Evolutionary conservation across 92 coral and sea anemone species (phyloP), one percentile per base, ranked within the genome.

Genomic region (Zoanthus sociatus): DNA sequence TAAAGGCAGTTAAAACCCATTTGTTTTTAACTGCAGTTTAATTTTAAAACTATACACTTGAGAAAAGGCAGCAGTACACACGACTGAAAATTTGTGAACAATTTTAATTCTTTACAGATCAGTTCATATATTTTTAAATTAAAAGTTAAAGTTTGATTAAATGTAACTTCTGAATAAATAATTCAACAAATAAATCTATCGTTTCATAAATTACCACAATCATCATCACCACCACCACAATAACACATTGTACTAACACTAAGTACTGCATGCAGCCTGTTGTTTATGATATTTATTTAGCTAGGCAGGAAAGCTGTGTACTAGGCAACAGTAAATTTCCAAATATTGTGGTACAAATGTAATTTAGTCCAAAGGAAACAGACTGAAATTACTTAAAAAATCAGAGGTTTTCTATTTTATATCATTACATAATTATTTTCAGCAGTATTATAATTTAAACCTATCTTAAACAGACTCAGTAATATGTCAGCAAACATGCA

Each of bases 321-420:
- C 6, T 60, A 60, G 68, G 68, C 20, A 60, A 60, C 30, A 60
- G 68, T 16, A 60, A 60, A 60, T 15, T 11, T 60, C 68, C 68
- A 60, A 60, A 60, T 60, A 60, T 60, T 60, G 20, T 14, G 21
- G 68, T 60, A 11, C 68, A 14, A 60, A 60, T 60, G 68, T 60
- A 60, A 60, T 60, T 15, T 60, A 60, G 68, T 15, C 21, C 1
- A 56, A 56, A 56, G 63, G n/a, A 56, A 56, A 56, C 63, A 56
- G 63, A 60, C 68, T 60, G 68, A 60, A 60, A 60, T 60, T 60
- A 60, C 68, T 60, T 60, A 60, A 60, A 14, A 48, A 48, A 48
- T 48, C 53, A 14, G 68, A 60, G 21, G 18, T 11, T 11, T 56
- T 60, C 68, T 60, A 9, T 60, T 0, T 60, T 16, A 60, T 14